Conservation (phyloP, 2,797 vertebrate species). For the Gadopsis bispinosus region DNA sequence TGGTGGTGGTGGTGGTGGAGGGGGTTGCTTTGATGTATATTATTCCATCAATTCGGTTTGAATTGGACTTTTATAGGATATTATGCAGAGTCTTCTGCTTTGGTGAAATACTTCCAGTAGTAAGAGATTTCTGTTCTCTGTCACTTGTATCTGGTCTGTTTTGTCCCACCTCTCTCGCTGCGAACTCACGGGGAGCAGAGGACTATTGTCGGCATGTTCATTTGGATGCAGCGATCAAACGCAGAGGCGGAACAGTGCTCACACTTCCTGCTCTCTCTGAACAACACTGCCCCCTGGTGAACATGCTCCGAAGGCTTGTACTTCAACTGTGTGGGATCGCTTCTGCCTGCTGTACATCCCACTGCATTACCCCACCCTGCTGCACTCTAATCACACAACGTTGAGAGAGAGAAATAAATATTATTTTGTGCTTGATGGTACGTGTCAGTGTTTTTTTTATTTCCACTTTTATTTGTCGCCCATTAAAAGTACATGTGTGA, state of each 20-base stretch:
- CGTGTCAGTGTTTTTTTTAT: slow-evolving; percentile 43
- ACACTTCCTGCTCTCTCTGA: slow-evolving; percentile 41
- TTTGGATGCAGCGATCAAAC: slow-evolving; percentile 66
- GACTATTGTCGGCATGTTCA: slow-evolving; percentile 55
- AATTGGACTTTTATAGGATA: slow-evolving; percentile 91
- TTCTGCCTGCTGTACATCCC: slow-evolving; percentile 86
- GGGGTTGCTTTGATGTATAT: slow-evolving; percentile 83
- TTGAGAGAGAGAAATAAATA: slow-evolving; percentile 94
- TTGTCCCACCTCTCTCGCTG: slow-evolving; percentile 82
- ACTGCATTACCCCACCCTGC: slow-evolving; percentile 84
- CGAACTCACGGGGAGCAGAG: slow-evolving; percentile 83
- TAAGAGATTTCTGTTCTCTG: slow-evolving; percentile 95
- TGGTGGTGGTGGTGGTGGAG: slow-evolving; percentile 13
- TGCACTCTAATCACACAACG: slow-evolving; percentile 89
- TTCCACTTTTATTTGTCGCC: background rate
- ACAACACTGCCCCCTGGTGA: slow-evolving; percentile 72
- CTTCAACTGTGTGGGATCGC: slow-evolving; percentile 83
- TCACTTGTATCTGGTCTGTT: slow-evolving; percentile 84
- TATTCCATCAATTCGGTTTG: slow-evolving; percentile 90
- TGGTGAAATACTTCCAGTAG: slow-evolving; percentile 86
- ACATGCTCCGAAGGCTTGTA: slow-evolving; percentile 76
- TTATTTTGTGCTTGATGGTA: slow-evolving; percentile 93
- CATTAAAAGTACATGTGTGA: background rate
- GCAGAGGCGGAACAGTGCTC: slow-evolving; percentile 29
- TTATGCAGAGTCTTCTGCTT: slow-evolving; percentile 90